Base-by-base conservation (phyloP, 37 sponge, comb jelly and placozoan species). In the Halichondria panicea region DNA sequence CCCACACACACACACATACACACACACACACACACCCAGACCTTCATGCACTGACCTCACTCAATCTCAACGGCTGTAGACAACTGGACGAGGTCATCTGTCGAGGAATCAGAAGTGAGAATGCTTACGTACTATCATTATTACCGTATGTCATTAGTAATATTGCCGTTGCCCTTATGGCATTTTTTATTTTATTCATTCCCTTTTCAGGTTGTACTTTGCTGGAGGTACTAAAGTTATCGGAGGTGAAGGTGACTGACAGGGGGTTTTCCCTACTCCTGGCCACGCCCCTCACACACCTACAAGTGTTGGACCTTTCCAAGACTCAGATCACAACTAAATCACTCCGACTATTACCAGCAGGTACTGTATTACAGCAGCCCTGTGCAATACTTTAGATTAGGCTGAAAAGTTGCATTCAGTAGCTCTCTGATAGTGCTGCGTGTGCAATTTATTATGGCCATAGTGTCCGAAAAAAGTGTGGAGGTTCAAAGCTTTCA, bases 241-340 rank as follows among this genome's bases (percentile, higher is more conserved):
- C 66, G 0, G 79, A 72, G 8, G 72, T 80, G 50, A 86, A 86
- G 75, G 55, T 78, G 42, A 50, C 63, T 37, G 87, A 86, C 42
- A 18, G 48, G n/a, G 80, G 80, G 0, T 9, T 86, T n/a, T 18
- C 31, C n/a, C 65, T 39, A 8, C 80, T 86, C 19, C 54, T 86
- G 19, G 46, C 70, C 43, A 33, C 34, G 18, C 87, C 87, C 0
- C 60, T 86, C 30, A 35, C 22, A 6, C 41, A 50, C 21, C 87
- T 86, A 12, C 43, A n/a, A 39, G 67, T 74, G n/a, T 66, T 86
- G 4, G 79, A 79, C 68, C 69, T 86, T 43, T 86, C 87, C 0
- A 53, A 79, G 59, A 85, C 86, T 5, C 48, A 42, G 4, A 63
- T 85, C 64, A 65, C 85, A 21, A 43, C 66, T 15, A 50, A 43